phyloP scores from a whole-genome alignment of 2,797 vertebrate species.

The Pantherophis alleghaniensis region DNA sequence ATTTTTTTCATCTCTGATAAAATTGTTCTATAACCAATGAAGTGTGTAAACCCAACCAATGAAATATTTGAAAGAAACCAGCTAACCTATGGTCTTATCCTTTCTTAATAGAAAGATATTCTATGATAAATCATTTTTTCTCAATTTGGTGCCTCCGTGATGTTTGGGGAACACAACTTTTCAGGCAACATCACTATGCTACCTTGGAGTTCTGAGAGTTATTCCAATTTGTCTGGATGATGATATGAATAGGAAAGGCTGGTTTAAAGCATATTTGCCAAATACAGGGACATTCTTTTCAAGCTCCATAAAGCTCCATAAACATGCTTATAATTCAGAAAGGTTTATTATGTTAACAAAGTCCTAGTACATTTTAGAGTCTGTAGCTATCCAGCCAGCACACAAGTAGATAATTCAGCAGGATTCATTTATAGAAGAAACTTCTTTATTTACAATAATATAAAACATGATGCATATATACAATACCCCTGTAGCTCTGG shows the following conservation, averaged over 20 bases:
- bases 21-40: neutral
- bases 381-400: no score
- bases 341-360: neutral
- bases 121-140: neutral
- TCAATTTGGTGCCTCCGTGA: neutral
- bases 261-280: neutral
- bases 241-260: neutral
- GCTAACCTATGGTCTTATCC: neutral
- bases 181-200: neutral
- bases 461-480: no score
- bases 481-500: no score
- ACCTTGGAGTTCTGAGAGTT: neutral
- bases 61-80: neutral
- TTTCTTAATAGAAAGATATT: no score
- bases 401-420: no score
- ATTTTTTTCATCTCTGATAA: neutral
- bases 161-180: neutral
- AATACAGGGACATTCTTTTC: neutral
- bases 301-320: neutral
- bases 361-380: neutral
- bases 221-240: neutral
- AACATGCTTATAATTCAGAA: neutral
- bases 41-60: neutral
- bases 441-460: no score
- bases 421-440: no score